phyloP scores from a whole-genome alignment of 2,797 vertebrate genomes.

The Platalea minor region DNA sequence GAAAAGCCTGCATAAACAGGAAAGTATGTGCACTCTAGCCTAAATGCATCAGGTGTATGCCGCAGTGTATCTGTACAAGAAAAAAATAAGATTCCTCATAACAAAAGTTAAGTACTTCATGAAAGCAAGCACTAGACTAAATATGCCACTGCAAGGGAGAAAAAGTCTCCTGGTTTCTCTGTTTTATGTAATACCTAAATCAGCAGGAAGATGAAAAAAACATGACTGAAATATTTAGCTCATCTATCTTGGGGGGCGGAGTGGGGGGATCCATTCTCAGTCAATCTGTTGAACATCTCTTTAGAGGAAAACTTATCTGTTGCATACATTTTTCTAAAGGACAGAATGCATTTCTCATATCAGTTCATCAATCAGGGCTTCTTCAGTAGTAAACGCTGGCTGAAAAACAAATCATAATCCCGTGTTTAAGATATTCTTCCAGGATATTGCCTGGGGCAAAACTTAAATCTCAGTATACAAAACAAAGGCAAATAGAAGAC shows the following conservation, averaged over 20 bases:
- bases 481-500: background rate
- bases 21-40: background rate
- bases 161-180: background rate
- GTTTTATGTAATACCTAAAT: background rate
- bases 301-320: background rate
- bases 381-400: background rate
- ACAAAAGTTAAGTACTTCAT: background rate
- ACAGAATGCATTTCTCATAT: background rate
- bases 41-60: background rate
- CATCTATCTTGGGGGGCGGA: accelerated
- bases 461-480: background rate
- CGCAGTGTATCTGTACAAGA: background rate
- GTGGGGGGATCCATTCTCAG: background rate
- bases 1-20: background rate
- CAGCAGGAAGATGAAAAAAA: background rate
- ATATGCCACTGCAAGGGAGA: background rate
- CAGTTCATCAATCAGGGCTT: background rate
- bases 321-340: background rate
- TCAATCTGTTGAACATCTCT: background rate
- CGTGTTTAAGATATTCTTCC: background rate
- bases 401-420: background rate
- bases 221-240: background rate
- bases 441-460: background rate
- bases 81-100: background rate
- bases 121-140: background rate